phyloP scores from a whole-genome alignment of 2,888 invertebrate species.

The Gymnoscelis rufifasciata region DNA sequence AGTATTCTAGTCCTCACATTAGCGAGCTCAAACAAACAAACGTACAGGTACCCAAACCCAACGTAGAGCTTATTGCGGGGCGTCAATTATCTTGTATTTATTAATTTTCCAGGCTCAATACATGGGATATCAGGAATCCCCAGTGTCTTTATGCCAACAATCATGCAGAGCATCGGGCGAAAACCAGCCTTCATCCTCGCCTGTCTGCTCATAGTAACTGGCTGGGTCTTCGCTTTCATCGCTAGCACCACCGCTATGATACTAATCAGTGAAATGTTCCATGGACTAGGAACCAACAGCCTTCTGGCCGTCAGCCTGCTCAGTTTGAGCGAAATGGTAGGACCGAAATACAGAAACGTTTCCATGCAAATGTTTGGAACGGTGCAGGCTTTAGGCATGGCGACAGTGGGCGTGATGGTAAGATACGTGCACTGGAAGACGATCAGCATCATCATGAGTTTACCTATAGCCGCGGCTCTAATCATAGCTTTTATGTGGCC shows the following conservation, averaged over 20 bases:
- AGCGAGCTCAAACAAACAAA: no score
- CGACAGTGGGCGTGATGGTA: slow-evolving; percentile 14
- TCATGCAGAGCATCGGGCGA: slow-evolving; percentile 28
- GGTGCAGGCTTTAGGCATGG: slow-evolving; percentile 16
- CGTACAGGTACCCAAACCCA: no score
- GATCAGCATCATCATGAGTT: slow-evolving; percentile 20
- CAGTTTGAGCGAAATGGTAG: slow-evolving; percentile 26
- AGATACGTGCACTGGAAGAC: slow-evolving; percentile 26
- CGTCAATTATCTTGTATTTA: not conserved
- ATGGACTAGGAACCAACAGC: slow-evolving; percentile 25
- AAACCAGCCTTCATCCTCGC: slow-evolving; percentile 24
- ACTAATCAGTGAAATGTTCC: slow-evolving; percentile 21
- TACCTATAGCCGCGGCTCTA: slow-evolving; percentile 19
- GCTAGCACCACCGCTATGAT: slow-evolving; percentile 11
- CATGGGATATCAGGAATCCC: slow-evolving; percentile 27
- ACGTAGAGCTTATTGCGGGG: no score
- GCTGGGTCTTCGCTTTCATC: slow-evolving; percentile 22
- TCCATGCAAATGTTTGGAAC: slow-evolving; percentile 19
- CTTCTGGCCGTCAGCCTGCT: slow-evolving; percentile 20
- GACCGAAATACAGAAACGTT: slow-evolving; percentile 20
- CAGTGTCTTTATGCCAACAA: slow-evolving; percentile 20
- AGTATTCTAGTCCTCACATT: no score
- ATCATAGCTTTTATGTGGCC: slow-evolving; percentile 24
- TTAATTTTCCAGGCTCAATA: slow-evolving; percentile 24
- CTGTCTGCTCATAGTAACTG: slow-evolving; percentile 21